Percentiles rank a stretch among this genome's conserved stretches.
Conservation (phyloP, 2,113 vertebrate species). For the Anthoscopus minutus region DNA sequence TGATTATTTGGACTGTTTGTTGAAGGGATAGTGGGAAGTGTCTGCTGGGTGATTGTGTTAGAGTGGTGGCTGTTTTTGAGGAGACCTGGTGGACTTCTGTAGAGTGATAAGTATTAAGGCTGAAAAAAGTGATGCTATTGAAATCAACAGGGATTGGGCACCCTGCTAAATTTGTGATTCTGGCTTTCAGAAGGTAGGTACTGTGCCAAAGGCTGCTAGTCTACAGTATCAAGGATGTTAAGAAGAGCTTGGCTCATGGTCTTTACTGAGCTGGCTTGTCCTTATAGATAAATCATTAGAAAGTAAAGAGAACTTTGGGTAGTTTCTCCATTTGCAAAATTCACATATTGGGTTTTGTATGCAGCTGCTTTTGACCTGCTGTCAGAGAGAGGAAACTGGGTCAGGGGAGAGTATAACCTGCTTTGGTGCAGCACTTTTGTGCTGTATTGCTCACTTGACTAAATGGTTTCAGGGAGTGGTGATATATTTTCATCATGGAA, state of each 20-base stretch:
- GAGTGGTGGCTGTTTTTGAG: not conserved
- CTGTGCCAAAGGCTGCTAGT: not conserved
- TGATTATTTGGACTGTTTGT: not conserved
- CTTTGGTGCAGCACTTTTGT: not conserved
- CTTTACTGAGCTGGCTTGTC: not conserved
- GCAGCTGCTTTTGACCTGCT: not conserved
- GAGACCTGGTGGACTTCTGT: not conserved
- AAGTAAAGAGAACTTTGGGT: not conserved
- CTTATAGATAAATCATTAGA: not conserved
- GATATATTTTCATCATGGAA: not conserved
- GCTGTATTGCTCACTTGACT: not conserved
- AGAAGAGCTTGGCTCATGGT: not conserved
- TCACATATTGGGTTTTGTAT: not conserved
- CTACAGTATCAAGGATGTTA: not conserved
- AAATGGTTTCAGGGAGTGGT: not conserved
- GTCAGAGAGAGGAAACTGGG: not conserved
- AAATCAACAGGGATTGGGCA: not conserved
- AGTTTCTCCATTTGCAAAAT: not conserved
- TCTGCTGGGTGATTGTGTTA: not conserved
- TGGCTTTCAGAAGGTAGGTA: not conserved
- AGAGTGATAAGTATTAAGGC: not conserved
- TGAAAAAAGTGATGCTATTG: not conserved
- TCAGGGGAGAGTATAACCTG: not conserved
- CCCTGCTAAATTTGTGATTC: not conserved
- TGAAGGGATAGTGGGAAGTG: not conserved